Evolutionary conservation across 37 sponge, comb jelly and placozoan species (phyloP), one percentile per base, ranked within the genome.

Genomic region (Ianthella basta): DNA sequence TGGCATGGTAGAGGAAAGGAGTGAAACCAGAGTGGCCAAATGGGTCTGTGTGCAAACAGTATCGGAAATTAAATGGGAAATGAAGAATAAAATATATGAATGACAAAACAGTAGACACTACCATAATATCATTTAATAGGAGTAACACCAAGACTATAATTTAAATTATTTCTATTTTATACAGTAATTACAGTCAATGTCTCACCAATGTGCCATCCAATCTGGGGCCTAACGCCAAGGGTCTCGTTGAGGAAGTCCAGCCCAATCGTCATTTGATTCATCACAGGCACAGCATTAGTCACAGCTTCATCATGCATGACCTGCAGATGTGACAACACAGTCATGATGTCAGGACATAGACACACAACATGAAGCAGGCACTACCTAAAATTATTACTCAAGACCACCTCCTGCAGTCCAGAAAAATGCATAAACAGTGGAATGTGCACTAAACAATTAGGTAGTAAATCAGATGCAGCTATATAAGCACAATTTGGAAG

Each of bases 281-380:
- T 61, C 29, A 82, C 57, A 23, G 83, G 29, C 34, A 57, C 59
- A 27, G 44, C 55, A 23, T 55, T 55, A 1, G 83, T n/a, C 27
- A 82, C 83, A 66, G 83, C 83, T 57, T 82, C 83, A 33, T 82
- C 83, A 32, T 82, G 83, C 83, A 82, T 82, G 1, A 82, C 83
- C 83, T 61, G 65, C 2, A 23, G 4, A 8, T 64, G 30, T 8
- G 8, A n/a, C n/a, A n/a, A n/a, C n/a, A n/a, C n/a, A n/a, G n/a
- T n/a, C n/a, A n/a, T n/a, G n/a, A n/a, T n/a, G n/a, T 3, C 27
- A 30, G 2, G 29, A 12, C 66, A 64, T 64, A 64, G 5, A 64
- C 3, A 3, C 66, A 32, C 3, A 30, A 12, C 8, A 64, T 12
- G 66, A 8, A 25, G 3, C 5, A 25, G 30, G 27, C 10, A 44